Percentiles rank a stretch among this genome's conserved stretches.
phyloP scores from a whole-genome alignment of 2,888 invertebrate genomes.

The Oligia strigilis region DNA sequence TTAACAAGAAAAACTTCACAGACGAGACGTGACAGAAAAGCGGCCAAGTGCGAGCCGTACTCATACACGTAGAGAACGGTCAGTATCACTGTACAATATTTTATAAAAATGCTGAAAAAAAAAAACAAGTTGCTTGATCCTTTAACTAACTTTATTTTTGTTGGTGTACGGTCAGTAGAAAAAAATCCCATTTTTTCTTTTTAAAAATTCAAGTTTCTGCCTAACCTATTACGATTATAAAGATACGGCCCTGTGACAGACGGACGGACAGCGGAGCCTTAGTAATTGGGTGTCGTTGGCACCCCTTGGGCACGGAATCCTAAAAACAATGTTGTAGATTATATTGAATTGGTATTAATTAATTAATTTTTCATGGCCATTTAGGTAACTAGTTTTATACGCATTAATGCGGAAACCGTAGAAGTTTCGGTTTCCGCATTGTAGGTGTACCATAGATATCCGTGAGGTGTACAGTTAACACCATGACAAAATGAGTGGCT shows the following conservation, averaged over 20 bases:
- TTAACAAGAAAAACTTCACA: too few relatives aligned
- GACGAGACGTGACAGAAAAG: too few relatives aligned
- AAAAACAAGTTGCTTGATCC: too few relatives aligned
- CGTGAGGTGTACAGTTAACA: not conserved
- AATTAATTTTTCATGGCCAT: not conserved
- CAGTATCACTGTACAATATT: too few relatives aligned
- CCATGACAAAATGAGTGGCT: not conserved
- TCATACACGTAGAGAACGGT: too few relatives aligned
- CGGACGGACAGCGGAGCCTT: not conserved
- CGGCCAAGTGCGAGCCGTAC: not conserved
- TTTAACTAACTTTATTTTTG: too few relatives aligned
- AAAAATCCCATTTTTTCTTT: not conserved
- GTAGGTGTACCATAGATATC: too few relatives aligned
- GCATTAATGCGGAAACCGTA: too few relatives aligned
- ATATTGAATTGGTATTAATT: not conserved
- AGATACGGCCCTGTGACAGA: not conserved
- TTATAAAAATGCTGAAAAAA: too few relatives aligned
- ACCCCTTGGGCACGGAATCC: not conserved
- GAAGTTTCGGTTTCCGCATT: conserved; percentile 1
- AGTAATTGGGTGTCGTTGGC: not conserved
- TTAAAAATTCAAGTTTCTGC: not conserved
- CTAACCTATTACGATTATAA: not conserved
- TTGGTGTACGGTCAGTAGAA: too few relatives aligned
- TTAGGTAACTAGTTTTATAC: not conserved
- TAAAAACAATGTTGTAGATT: not conserved